A percentile compares a stretch with the other conserved stretches of the same genome.
Conservation (phyloP, 2,888 invertebrate genomes). For the Drosophila borealis region DNA sequence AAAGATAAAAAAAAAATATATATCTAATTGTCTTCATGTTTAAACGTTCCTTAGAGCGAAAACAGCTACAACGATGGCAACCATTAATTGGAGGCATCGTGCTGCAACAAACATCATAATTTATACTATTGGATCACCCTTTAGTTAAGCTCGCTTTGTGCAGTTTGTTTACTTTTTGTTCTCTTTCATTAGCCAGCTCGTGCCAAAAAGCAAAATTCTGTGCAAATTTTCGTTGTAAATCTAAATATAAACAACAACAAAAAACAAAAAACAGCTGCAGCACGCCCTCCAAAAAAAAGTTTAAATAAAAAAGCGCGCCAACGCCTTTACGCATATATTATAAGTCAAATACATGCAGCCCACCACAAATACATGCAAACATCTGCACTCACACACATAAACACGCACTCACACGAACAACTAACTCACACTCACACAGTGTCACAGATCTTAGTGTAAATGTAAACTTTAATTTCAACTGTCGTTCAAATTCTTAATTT, state of each 20-base stretch:
- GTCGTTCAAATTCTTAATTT: conserved; percentile 63
- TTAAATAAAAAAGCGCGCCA: conserved; percentile 7
- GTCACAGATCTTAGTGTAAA: conserved; percentile 65
- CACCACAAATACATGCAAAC: conserved; percentile 39
- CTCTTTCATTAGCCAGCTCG: conserved; percentile 60
- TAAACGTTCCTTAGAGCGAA: conserved; percentile 32
- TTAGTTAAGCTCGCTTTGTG: conserved; percentile 43
- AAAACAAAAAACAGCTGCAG: conserved; percentile 20
- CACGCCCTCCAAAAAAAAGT: conserved; percentile 29
- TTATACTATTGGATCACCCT: conserved; percentile 25
- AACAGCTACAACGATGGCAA: conserved; percentile 28
- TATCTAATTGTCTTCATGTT: conserved; percentile 23
- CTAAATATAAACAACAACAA: conserved; percentile 11
- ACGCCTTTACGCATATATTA: conserved; percentile 39
- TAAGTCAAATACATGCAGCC: conserved; percentile 58
- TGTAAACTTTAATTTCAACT: conserved; percentile 60
- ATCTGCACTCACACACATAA: conserved; percentile 8
- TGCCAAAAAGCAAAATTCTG: conserved; percentile 70
- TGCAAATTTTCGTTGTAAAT: conserved; percentile 67
- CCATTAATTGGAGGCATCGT: conserved; percentile 29
- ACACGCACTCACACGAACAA: conserved; percentile 9
- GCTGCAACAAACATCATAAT: conserved; percentile 29
- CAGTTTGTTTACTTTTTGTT: conserved; percentile 37
- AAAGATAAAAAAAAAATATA: background rate
- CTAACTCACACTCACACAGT: conserved; percentile 41